Conservation (phyloP, 2,113 vertebrate genomes). For the Hoplias malabaricus region DNA sequence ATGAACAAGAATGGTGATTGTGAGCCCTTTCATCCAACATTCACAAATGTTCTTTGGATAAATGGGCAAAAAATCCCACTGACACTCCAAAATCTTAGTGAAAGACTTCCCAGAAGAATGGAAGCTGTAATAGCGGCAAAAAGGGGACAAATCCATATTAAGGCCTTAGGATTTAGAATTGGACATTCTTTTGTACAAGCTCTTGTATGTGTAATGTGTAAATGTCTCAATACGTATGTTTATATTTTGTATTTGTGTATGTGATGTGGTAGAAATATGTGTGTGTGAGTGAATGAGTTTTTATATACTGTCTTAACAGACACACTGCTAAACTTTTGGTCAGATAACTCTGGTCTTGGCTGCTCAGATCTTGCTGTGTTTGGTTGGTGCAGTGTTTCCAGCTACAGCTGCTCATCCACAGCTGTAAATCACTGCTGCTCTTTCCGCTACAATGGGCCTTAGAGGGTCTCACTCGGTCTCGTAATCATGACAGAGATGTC, state of each 20-base stretch:
- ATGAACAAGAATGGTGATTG: no score
- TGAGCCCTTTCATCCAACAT: no score
- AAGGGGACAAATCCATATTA: no score
- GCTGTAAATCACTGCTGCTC: conserved; percentile 34
- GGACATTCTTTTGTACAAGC: no score
- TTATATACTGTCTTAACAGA: conserved; percentile 20
- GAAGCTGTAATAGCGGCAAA: no score
- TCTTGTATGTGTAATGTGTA: neutral
- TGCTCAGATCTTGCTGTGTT: conserved; percentile 17
- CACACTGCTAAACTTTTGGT: conserved; percentile 26
- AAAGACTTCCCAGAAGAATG: no score
- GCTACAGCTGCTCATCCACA: conserved; percentile 31
- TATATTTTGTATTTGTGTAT: conserved; percentile 27
- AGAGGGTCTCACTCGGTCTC: conserved; percentile 39
- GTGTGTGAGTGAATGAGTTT: conserved; percentile 39
- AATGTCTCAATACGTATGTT: no score
- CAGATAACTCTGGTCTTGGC: conserved; percentile 14
- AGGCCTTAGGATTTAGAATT: no score
- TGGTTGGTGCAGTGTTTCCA: conserved; percentile 15
- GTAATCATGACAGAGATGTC: conserved; percentile 54
- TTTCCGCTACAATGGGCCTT: conserved; percentile 44
- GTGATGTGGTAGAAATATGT: conserved; percentile 7
- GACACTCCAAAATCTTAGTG: no score
- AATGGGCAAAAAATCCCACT: no score
- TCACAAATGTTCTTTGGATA: no score